These are phyloP conservation scores for Pherbina coryleti DNA, from an alignment of 2,888 invertebrate species.

Conservation along the genomic window DNA sequence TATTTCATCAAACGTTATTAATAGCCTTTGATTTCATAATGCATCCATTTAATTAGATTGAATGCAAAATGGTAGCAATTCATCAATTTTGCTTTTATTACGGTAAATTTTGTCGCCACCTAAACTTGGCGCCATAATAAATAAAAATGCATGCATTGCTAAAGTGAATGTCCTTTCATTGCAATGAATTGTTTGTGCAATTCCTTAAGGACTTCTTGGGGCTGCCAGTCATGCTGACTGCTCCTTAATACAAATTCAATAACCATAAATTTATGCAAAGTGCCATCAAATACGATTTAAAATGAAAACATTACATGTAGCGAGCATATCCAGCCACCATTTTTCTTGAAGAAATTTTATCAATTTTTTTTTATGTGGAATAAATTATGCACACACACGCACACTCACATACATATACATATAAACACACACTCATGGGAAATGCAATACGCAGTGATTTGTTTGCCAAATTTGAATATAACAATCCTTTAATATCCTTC, in stretches of 20 bases:
- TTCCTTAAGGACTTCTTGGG: not conserved
- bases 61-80: not conserved
- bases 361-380: not conserved
- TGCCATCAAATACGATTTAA: conserved; percentile 48
- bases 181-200: not conserved
- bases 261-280: conserved; percentile 55
- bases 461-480: conserved; percentile 53
- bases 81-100: too few species aligned
- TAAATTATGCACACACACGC: not conserved
- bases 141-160: conserved; percentile 10
- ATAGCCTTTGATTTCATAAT: not conserved
- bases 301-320: conserved; percentile 24
- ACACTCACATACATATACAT: not conserved
- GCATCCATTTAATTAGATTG: not conserved
- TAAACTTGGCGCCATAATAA: conserved; percentile 23
- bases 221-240: not conserved
- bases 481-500: conserved; percentile 51
- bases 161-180: not conserved
- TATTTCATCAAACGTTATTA: not conserved
- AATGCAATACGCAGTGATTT: conserved; percentile 49
- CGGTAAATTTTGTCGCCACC: not conserved
- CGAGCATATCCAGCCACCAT: too few species aligned
- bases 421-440: not conserved
- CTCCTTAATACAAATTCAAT: conserved; percentile 50
- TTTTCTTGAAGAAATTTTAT: too few species aligned